These are phyloP conservation scores for Pammene aurita DNA, from an alignment of 2,888 invertebrate genomes.

Conservation along the genomic window DNA sequence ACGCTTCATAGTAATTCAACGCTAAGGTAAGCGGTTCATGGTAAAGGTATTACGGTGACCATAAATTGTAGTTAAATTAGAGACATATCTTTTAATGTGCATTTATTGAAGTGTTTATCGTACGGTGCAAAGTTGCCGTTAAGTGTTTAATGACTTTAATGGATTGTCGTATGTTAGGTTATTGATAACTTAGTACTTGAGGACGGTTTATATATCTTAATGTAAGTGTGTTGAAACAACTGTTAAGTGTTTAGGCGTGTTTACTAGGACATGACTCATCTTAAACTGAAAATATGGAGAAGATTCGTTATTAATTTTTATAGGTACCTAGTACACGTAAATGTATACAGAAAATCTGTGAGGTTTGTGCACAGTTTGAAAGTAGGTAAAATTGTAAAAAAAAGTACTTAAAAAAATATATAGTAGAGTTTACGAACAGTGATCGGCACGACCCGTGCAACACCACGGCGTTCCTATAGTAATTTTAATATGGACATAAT, in stretches of 20 bases:
- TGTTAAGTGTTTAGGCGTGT: slow-evolving; percentile 16
- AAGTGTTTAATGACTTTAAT: slow-evolving; percentile 62
- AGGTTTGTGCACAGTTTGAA: too few relatives aligned
- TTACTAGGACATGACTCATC: slow-evolving; percentile 9
- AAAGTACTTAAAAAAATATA: too few relatives aligned
- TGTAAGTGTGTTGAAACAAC: slow-evolving; percentile 19
- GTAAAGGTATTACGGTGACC: slow-evolving; percentile 68
- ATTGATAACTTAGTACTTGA: slow-evolving; percentile 24
- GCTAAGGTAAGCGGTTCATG: slow-evolving; percentile 41
- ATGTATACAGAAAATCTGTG: too few relatives aligned
- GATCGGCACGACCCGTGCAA: too few relatives aligned
- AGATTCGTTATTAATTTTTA: too few relatives aligned
- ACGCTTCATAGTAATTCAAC: slow-evolving; percentile 5
- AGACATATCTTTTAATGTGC: slow-evolving; percentile 78
- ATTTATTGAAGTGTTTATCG: slow-evolving; percentile 79
- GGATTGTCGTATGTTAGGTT: slow-evolving; percentile 47
- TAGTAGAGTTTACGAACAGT: too few relatives aligned
- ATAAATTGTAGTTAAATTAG: slow-evolving; percentile 79
- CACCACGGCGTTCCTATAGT: too few relatives aligned
- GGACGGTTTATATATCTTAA: slow-evolving; percentile 25
- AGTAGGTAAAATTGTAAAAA: too few relatives aligned
- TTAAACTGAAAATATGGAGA: neutral
- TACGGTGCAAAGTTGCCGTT: slow-evolving; percentile 58
- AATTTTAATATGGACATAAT: too few relatives aligned
- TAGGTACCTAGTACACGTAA: too few relatives aligned